These are phyloP conservation scores for Lithobates sylvaticus DNA, from an alignment of 2,797 vertebrate genomes.

Conservation along the genomic window DNA sequence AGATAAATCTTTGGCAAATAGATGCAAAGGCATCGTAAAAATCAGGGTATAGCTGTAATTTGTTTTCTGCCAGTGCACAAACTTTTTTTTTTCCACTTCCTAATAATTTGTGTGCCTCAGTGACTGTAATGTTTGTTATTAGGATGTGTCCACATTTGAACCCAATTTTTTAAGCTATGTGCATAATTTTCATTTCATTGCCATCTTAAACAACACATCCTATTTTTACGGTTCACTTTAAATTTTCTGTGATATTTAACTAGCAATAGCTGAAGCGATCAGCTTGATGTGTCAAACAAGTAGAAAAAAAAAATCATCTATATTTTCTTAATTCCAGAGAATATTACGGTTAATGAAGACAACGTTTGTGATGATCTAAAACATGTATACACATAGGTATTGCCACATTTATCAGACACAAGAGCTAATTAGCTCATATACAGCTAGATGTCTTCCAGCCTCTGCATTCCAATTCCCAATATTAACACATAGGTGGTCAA, in stretches of 20 bases:
- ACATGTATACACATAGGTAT: constrained; percentile 98
- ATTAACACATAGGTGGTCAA: constrained; percentile 95
- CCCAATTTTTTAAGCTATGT: constrained; percentile 68
- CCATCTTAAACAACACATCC: constrained; percentile 72
- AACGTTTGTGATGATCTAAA: constrained; percentile 87
- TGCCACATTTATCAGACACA: constrained; percentile 97
- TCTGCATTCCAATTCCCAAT: constrained; percentile 92
- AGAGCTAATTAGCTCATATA: constrained; percentile 96
- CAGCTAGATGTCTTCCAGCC: constrained; percentile 90
- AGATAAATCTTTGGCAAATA: constrained; percentile 56
- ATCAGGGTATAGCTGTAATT: constrained; percentile 44
- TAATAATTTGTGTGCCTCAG: constrained; percentile 50
- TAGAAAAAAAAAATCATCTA: constrained; percentile 78
- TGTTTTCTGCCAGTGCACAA: constrained; percentile 36
- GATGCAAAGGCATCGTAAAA: constrained; percentile 50
- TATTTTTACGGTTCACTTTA: constrained; percentile 70
- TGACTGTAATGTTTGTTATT: constrained; percentile 57
- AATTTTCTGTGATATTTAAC: constrained; percentile 75
- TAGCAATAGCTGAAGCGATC: constrained; percentile 69
- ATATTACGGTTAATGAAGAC: constrained; percentile 90
- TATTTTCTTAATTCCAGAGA: constrained; percentile 82
- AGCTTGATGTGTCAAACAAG: constrained; percentile 71
- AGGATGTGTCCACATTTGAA: constrained; percentile 66
- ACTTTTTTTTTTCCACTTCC: constrained; percentile 33
- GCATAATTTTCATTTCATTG: constrained; percentile 70